These are phyloP conservation scores for Ceratitis capitata DNA, from an alignment of 1,140 invertebrate species.

Conservation along the genomic window DNA sequence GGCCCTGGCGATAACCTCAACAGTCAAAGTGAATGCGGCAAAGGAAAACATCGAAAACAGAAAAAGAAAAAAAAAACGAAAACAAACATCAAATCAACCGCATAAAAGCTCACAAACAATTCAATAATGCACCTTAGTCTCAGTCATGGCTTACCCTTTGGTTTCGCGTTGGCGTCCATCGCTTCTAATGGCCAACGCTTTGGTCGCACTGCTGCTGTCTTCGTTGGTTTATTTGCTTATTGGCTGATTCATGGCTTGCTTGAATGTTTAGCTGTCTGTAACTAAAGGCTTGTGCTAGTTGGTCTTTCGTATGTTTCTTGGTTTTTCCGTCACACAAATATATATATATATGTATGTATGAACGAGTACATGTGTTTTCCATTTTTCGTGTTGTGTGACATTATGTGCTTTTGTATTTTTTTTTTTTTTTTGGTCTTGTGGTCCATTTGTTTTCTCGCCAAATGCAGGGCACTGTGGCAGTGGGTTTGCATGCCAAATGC, in stretches of 20 bases:
- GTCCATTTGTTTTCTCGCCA: not conserved
- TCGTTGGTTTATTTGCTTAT: not conserved
- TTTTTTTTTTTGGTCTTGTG: not conserved
- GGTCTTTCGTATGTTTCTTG: not conserved
- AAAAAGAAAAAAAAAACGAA: not conserved
- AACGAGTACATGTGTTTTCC: too few species aligned
- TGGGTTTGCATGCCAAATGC: conserved; percentile 17
- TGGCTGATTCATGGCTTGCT: not conserved
- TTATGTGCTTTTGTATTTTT: not conserved
- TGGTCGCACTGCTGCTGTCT: not conserved
- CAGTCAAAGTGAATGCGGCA: not conserved
- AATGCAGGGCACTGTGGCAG: conserved; percentile 28
- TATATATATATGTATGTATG: too few species aligned
- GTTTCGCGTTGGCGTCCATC: not conserved
- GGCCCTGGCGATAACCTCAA: conserved; percentile 13
- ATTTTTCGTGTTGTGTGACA: not conserved
- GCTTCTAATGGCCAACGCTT: not conserved
- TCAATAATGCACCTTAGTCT: not conserved
- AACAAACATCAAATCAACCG: not conserved
- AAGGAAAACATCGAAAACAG: not conserved
- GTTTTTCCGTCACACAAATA: too few species aligned
- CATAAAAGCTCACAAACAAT: not conserved
- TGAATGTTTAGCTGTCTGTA: conserved; percentile 2
- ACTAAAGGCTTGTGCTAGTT: not conserved
- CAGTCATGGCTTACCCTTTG: not conserved